A percentile compares a stretch with the other conserved stretches of the same genome.
phyloP scores from a whole-genome alignment of 2,888 invertebrate species.

The Conistra vaccinii region DNA sequence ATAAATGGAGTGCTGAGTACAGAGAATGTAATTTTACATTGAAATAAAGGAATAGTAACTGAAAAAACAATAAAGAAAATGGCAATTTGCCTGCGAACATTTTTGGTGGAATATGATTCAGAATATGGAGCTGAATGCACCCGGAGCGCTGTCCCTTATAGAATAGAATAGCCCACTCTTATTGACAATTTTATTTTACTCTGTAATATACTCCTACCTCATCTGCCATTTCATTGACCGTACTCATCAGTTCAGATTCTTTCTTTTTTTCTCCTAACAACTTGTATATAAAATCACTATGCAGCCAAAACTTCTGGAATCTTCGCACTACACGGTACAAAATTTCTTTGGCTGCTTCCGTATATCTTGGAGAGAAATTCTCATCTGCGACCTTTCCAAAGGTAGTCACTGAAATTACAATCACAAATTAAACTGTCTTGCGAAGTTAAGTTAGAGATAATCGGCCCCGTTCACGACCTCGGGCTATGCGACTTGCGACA shows the following conservation, averaged over 20 bases:
- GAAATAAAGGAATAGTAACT: no score
- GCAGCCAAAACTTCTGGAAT: constrained; percentile 22
- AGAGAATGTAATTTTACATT: no score
- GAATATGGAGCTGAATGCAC: no score
- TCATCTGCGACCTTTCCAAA: constrained; percentile 21
- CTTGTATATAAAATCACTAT: constrained; percentile 4
- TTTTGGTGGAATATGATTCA: no score
- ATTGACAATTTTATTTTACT: background rate
- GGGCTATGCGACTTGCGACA: background rate
- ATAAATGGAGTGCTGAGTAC: no score
- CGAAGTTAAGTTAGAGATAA: background rate
- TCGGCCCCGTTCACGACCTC: background rate
- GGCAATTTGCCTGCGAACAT: no score
- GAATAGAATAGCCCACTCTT: no score
- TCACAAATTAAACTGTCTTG: background rate
- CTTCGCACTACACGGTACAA: background rate
- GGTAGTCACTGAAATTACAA: constrained; percentile 4
- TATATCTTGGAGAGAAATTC: background rate
- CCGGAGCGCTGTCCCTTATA: no score
- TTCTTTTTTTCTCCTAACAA: background rate
- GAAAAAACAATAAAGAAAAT: no score
- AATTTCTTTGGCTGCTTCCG: constrained; percentile 1
- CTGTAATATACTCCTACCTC: background rate
- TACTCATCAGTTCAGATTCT: background rate
- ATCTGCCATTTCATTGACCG: background rate